A percentile compares a stretch with the other conserved stretches of the same genome.
Conservation (phyloP, 2,797 vertebrate genomes). For the Lycodopsis pacificus region DNA sequence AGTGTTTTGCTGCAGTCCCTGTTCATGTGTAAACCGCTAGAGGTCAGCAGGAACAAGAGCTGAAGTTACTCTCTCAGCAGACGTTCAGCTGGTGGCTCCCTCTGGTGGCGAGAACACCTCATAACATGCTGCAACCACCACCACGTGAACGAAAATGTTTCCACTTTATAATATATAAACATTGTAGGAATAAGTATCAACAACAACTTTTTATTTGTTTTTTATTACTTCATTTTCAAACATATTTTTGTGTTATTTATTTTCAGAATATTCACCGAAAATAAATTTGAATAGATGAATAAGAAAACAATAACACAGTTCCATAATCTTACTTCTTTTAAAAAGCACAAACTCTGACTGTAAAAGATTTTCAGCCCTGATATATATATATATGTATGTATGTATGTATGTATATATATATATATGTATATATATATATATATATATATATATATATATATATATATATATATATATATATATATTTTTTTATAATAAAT, state of each 20-base stretch:
- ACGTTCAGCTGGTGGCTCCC: neutral
- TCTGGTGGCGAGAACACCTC: neutral
- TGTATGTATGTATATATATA: no score
- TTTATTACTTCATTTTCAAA: neutral
- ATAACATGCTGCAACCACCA: neutral
- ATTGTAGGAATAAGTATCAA: neutral
- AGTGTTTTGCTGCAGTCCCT: neutral
- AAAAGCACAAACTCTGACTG: no score
- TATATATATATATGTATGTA: no score
- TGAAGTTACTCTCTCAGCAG: neutral
- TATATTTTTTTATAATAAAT: no score
- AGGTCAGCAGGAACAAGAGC: neutral
- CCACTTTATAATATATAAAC: neutral
- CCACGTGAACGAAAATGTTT: no score
- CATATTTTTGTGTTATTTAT: neutral
- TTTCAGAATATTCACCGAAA: neutral
- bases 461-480: no score
- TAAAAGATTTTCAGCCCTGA: no score
- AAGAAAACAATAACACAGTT: neutral
- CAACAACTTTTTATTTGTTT: neutral
- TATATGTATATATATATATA: no score
- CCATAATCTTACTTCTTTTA: no score
- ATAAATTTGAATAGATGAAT: neutral
- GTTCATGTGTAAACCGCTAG: neutral
- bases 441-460: no score